These are phyloP conservation scores for Coptodon bakossiorum DNA, from an alignment of 2,113 vertebrate genomes.

Conservation along the genomic window DNA sequence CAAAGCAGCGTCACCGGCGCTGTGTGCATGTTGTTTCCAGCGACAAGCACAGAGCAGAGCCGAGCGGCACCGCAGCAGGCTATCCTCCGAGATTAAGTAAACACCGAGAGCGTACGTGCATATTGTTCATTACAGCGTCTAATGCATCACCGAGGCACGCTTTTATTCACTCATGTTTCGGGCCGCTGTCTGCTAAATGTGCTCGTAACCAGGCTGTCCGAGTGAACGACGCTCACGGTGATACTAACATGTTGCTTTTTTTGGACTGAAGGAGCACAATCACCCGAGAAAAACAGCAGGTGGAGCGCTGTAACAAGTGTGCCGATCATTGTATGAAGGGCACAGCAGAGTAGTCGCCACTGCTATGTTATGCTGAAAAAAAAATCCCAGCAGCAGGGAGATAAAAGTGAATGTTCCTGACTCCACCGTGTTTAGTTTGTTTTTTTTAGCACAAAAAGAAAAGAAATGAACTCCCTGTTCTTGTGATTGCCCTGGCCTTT, in stretches of 20 bases:
- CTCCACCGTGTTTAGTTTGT: background rate
- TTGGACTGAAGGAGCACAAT: background rate
- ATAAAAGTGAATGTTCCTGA: background rate
- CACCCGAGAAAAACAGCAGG: slow-evolving; percentile 35
- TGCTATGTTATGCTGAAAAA: slow-evolving; percentile 3
- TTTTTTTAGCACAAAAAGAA: background rate
- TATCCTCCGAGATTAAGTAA: slow-evolving; percentile 40
- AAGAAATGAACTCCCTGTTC: background rate
- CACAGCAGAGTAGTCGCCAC: background rate
- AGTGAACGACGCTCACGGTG: background rate
- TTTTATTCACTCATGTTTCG: background rate
- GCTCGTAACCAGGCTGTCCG: background rate
- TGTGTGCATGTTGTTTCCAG: slow-evolving; percentile 5
- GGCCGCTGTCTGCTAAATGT: background rate
- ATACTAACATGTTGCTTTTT: slow-evolving; percentile 27
- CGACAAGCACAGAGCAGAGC: background rate
- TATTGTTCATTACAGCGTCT: slow-evolving; percentile 2
- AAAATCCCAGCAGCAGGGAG: background rate
- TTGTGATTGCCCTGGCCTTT: background rate
- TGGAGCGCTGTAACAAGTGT: slow-evolving; percentile 42
- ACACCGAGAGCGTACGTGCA: slow-evolving; percentile 57
- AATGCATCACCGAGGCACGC: background rate
- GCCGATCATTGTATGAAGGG: slow-evolving; percentile 7
- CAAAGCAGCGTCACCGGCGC: background rate
- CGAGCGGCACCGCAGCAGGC: slow-evolving; percentile 14